Evolutionary conservation across 92 coral and sea anemone species (phyloP), one percentile per base, ranked within the genome.

Genomic region (Paragorgia papillata): DNA sequence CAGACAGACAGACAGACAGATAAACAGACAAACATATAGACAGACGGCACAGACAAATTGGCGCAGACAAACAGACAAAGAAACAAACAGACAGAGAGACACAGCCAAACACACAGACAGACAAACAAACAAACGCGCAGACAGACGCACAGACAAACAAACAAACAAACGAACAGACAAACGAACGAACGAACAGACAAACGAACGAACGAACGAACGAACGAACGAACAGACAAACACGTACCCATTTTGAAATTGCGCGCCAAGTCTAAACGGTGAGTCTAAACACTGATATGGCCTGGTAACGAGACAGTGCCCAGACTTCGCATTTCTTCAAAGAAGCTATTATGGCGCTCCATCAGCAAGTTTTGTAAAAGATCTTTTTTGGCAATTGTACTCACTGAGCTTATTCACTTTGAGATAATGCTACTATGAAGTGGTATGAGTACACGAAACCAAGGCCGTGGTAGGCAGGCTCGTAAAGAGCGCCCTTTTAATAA

Each of bases 381-480:
- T 56, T 56, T 56, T 22, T 22, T n/a, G 19, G 7, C 58, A 51
- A 17, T 51, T 22, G 20, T 51, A 31, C 62, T 10, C 10, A 37
- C 4, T 37, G 43, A 28, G 62, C 3, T 28, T 56, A 56, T 22
- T 56, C 7, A 56, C 1, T 56, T 28, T 86, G 89, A 64, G 80
- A 74, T 91, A 62, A 80, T 84, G 85, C 71, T 88, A 86, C 92
- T 91, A 94, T 94, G 98, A 94, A 74, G 90, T 89, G 98, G 97
- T 79, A 94, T 94, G 98, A 94, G 97, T 75, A 92, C 90, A 89
- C 92, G 98, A 91, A 82, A 89, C 80, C 97, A 88, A 93, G 98
- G 97, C 90, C 97, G 98, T 79, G 96, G 84, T 91, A 94, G 98
- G 92, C 98, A 91, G 81, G 75, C 89, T 84, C 97, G 98, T 90